Conservation (phyloP, 2,797 vertebrate species). For the Neosilurus mollespiculum region DNA sequence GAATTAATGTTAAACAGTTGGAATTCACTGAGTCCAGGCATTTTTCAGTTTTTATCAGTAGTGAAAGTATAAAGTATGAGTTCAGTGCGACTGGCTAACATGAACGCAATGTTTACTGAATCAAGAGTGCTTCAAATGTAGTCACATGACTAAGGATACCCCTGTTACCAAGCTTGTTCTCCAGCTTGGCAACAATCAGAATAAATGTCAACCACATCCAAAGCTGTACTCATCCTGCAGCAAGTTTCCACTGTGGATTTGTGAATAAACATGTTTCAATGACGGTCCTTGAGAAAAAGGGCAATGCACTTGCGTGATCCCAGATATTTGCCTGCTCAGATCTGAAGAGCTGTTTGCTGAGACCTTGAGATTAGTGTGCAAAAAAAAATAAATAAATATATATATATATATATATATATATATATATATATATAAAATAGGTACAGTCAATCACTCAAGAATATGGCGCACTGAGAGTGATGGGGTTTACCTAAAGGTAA, state of each 20-base stretch:
- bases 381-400: constrained; percentile 25
- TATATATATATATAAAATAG: too few species aligned
- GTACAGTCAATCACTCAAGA: not conserved
- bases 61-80: not conserved
- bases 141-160: constrained; percentile 24
- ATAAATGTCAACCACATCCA: constrained; percentile 14
- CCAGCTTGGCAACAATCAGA: constrained; percentile 36
- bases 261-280: constrained; percentile 8
- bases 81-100: not conserved
- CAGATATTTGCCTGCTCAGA: constrained; percentile 5
- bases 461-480: not conserved
- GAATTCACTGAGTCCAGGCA: not conserved
- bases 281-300: constrained; percentile 2
- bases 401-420: too few species aligned
- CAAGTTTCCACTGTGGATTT: not conserved
- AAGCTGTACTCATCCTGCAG: not conserved
- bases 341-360: constrained; percentile 32
- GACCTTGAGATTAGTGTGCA: constrained; percentile 60
- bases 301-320: constrained; percentile 19
- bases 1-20: constrained; percentile 19
- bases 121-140: constrained; percentile 20
- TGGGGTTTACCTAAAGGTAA: not conserved
- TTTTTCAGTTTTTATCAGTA: not conserved
- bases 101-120: constrained; percentile 2
- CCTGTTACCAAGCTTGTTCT: constrained; percentile 7